Evolutionary conservation across 2,797 vertebrate species (phyloP).

Genomic region (Australoheros facetus): DNA sequence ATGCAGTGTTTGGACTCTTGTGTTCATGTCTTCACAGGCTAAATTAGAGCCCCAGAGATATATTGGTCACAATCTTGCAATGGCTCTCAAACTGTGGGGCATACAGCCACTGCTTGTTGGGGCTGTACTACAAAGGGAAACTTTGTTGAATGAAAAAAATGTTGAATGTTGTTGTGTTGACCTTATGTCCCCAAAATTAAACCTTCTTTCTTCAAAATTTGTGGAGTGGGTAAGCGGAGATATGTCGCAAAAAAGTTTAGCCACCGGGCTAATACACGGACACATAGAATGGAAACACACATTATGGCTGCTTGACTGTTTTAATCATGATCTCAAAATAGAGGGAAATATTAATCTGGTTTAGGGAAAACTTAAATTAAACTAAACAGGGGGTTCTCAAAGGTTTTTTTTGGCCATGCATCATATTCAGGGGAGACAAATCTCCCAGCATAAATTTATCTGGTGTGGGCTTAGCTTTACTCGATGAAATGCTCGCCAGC

Average conservation of each 20-base stretch:
- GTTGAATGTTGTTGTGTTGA: background rate
- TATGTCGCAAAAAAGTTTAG: background rate
- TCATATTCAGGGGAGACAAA: background rate
- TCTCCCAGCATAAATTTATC: accelerated
- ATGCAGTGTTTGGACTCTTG: no score
- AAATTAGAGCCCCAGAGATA: background rate
- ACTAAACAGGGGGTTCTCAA: background rate
- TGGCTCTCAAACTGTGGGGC: background rate
- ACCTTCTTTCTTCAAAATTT: background rate
- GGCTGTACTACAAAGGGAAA: background rate
- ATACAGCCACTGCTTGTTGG: background rate
- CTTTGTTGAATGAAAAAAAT: background rate
- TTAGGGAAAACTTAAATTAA: background rate
- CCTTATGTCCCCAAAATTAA: background rate
- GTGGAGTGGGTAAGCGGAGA: accelerated
- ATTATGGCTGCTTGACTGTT: background rate
- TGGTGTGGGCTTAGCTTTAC: background rate
- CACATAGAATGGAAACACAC: background rate
- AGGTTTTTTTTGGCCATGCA: background rate
- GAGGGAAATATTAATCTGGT: no score
- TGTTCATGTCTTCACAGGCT: background rate
- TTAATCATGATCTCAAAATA: background rate
- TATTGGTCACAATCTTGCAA: background rate
- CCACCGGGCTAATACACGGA: background rate
- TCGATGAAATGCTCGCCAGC: background rate